Conservation (phyloP, 2,888 invertebrate genomes). For the Chesias legatella region DNA sequence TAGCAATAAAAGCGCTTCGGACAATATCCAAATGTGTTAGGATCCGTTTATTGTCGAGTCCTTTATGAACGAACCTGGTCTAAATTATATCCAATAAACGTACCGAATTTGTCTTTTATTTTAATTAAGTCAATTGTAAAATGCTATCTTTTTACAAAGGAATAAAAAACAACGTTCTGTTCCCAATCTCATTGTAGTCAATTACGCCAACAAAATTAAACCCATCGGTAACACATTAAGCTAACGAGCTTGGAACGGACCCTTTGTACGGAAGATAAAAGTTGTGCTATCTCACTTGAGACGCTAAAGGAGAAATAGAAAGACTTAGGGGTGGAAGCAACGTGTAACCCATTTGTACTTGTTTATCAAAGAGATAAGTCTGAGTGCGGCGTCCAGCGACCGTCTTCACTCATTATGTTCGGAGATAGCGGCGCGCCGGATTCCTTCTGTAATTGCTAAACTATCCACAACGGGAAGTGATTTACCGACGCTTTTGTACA, state of each 20-base stretch:
- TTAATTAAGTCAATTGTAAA: constrained; percentile 16
- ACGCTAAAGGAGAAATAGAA: constrained; percentile 63
- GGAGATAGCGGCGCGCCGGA: constrained; percentile 56
- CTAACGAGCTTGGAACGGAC: constrained; percentile 53
- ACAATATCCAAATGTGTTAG: constrained; percentile 65
- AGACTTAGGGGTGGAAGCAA: constrained; percentile 58
- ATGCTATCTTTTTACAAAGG: constrained; percentile 8
- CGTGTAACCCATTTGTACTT: constrained; percentile 72
- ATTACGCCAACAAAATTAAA: constrained; percentile 11
- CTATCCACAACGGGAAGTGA: constrained; percentile 51
- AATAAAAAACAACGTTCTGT: background rate
- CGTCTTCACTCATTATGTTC: constrained; percentile 66
- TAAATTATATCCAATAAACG: constrained; percentile 57
- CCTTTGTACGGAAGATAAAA: constrained; percentile 62
- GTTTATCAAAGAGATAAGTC: constrained; percentile 73
- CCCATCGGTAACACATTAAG: constrained; percentile 49
- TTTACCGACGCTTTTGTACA: constrained; percentile 48
- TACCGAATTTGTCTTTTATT: constrained; percentile 41
- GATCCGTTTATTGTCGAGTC: constrained; percentile 66
- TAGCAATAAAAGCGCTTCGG: constrained; percentile 64
- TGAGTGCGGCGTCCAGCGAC: constrained; percentile 52
- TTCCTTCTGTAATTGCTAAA: constrained; percentile 67
- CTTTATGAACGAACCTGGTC: constrained; percentile 52
- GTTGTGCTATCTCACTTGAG: constrained; percentile 58
- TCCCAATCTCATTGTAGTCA: constrained; percentile 3